These are phyloP conservation scores for Crotalus viridis DNA, from an alignment of 2,113 vertebrate species.

Conservation along the genomic window DNA sequence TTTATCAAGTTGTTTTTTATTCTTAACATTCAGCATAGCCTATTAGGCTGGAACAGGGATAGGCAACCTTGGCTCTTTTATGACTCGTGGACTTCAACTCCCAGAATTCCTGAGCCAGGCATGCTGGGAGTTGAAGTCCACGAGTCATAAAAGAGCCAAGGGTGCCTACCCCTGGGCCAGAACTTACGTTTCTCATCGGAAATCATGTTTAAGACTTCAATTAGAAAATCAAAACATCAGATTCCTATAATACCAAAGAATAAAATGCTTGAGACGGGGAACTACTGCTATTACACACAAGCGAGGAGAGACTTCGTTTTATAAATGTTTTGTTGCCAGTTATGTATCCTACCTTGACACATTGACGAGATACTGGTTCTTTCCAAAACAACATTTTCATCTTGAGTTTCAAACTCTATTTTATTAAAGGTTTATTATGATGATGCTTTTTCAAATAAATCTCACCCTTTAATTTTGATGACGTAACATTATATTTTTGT, in stretches of 20 bases:
- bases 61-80: too few relatives aligned
- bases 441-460: background rate
- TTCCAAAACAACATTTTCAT: background rate
- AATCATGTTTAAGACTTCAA: background rate
- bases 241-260: background rate
- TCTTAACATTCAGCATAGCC: background rate
- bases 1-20: background rate
- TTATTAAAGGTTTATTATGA: background rate
- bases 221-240: conserved; percentile 2
- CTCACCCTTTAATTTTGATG: background rate
- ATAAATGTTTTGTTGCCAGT: background rate
- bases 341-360: background rate
- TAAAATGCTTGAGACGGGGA: too few relatives aligned
- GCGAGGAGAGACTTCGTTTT: too few relatives aligned
- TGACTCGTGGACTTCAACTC: too few relatives aligned
- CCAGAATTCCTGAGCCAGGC: too few relatives aligned
- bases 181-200: background rate
- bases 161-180: background rate
- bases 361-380: background rate
- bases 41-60: too few relatives aligned
- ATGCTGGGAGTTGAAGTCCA: too few relatives aligned
- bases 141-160: too few relatives aligned
- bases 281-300: background rate
- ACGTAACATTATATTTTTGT: background rate
- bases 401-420: background rate